Evolutionary conservation across 1,140 invertebrate species (phyloP).

Genomic region (Trinorchestia longiramus): DNA sequence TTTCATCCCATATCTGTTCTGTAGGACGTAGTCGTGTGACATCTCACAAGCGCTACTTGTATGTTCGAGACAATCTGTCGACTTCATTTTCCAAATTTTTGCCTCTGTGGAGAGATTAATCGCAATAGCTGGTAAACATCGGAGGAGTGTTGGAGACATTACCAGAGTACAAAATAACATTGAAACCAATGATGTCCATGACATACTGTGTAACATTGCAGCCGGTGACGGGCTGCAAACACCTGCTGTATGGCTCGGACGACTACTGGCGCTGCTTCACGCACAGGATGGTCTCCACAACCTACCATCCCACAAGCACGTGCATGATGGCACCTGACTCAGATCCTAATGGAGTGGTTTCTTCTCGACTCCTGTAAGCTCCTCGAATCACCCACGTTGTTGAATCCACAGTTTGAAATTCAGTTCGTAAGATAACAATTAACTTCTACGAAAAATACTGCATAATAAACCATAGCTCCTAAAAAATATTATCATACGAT

Average conservation of each 20-base stretch:
- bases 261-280: conserved; percentile 88
- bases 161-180: neutral
- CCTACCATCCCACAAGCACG: conserved; percentile 90
- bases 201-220: neutral
- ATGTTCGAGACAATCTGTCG: no score
- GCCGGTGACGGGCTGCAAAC: conserved; percentile 62
- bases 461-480: no score
- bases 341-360: conserved; percentile 88
- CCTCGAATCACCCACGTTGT: neutral
- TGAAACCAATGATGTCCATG: neutral
- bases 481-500: neutral
- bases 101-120: neutral
- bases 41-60: no score
- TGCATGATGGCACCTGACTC: conserved; percentile 92
- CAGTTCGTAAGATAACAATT: no score
- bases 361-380: conserved; percentile 77
- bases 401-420: neutral
- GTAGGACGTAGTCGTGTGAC: no score
- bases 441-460: no score
- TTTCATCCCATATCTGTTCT: no score
- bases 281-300: conserved; percentile 81
- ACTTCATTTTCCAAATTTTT: neutral
- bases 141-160: neutral
- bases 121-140: no score
- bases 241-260: conserved; percentile 78